phyloP scores from a whole-genome alignment of 2,113 vertebrate genomes.

The Aleadryas rufinucha region DNA sequence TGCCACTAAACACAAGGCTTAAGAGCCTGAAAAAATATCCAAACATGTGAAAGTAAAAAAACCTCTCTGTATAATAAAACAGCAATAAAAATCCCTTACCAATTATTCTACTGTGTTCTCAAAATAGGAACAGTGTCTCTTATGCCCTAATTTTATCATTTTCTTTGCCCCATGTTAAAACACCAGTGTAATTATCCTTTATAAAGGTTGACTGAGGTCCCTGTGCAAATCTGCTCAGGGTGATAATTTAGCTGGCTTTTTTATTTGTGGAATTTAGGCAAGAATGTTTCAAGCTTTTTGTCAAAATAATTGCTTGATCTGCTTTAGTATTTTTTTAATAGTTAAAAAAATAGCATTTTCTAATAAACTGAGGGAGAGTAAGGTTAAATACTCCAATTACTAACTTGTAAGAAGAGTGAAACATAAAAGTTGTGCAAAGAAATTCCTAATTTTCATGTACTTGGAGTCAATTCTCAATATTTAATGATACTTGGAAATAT shows the following conservation, averaged over 20 bases:
- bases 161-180: slow-evolving; percentile 70
- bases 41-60: slow-evolving; percentile 28
- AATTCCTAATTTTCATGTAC: slow-evolving; percentile 56
- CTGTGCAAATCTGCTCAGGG: slow-evolving; percentile 61
- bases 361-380: slow-evolving; percentile 66
- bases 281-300: slow-evolving; percentile 70
- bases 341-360: slow-evolving; percentile 67
- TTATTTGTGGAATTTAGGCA: slow-evolving; percentile 74
- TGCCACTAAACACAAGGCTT: slow-evolving; percentile 11
- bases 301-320: slow-evolving; percentile 73
- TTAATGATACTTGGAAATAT: slow-evolving; percentile 35
- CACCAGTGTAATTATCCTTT: slow-evolving; percentile 66
- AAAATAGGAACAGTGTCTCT: slow-evolving; percentile 71
- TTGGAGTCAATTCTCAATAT: slow-evolving; percentile 54
- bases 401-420: slow-evolving; percentile 63
- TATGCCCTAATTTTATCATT: slow-evolving; percentile 73
- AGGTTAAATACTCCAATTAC: slow-evolving; percentile 72
- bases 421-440: slow-evolving; percentile 52
- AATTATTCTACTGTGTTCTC: slow-evolving; percentile 72
- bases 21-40: slow-evolving; percentile 47
- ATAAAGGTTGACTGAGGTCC: slow-evolving; percentile 68
- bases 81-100: slow-evolving; percentile 68
- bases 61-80: slow-evolving; percentile 57
- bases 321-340: slow-evolving; percentile 68
- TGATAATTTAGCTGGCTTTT: slow-evolving; percentile 66